Evolutionary conservation across 2,888 invertebrate genomes (phyloP).

Genomic region (Monoplex corrugatus): DNA sequence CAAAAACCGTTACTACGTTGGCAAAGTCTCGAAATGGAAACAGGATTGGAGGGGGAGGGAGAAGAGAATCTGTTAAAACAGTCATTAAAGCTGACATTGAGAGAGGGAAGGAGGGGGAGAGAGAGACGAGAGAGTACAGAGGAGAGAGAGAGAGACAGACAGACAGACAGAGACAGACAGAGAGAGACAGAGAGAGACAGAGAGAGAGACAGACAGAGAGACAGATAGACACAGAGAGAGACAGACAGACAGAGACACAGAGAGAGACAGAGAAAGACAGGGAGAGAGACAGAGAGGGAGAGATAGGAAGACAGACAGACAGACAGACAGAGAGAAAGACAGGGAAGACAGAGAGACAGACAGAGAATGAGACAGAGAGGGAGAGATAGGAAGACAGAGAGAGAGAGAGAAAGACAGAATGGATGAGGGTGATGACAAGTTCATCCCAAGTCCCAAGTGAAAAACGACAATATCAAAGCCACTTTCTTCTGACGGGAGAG

Average conservation of each 20-base stretch:
- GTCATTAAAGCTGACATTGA: too few relatives aligned
- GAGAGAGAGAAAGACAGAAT: background rate
- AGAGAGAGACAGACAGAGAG: background rate
- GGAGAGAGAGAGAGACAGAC: slow-evolving; percentile 2
- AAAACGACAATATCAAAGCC: background rate
- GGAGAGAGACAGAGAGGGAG: background rate
- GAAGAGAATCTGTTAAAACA: too few relatives aligned
- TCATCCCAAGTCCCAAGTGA: background rate
- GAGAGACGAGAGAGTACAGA: too few relatives aligned
- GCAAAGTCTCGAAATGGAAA: too few relatives aligned
- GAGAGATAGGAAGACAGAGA: background rate
- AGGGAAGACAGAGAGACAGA: background rate
- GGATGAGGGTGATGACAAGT: background rate
- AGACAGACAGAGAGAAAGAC: background rate
- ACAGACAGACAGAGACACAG: background rate
- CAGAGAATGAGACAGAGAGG: background rate
- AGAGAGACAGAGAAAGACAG: background rate
- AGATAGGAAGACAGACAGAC: background rate
- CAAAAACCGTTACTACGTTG: too few relatives aligned
- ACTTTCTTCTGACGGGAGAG: background rate
- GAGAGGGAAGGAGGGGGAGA: too few relatives aligned
- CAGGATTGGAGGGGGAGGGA: too few relatives aligned
- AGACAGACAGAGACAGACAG: background rate
- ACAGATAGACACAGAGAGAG: too few relatives aligned
- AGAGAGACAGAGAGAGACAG: background rate